Base-by-base conservation (phyloP, 2,113 vertebrate genomes). In the Chascanopsetta lugubris region DNA sequence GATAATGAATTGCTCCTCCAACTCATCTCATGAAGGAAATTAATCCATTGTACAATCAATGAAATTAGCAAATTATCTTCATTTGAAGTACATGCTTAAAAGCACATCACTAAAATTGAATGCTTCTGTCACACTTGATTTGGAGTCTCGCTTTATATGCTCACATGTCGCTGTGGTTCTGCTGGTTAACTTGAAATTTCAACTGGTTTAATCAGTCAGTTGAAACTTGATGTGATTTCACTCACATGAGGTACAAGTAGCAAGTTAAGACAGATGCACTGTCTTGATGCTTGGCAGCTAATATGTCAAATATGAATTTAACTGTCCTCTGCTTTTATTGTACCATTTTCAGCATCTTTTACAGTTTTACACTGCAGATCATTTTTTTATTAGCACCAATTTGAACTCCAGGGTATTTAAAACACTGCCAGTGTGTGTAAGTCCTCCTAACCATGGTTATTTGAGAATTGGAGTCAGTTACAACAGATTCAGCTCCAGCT, bases 261-360 rank as follows among this genome's bases (percentile, higher is more conserved):
- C 43, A 70, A 13, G 42, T 60, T 59, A 40, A 61, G 51, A 59
- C 51, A 40, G 40, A 68, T 45, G 18, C 38, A 67, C n/a, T 58
- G 30, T 65, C 18, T 76, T 51, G 30, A 76, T 56, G 60, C 43
- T 56, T 75, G 85, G 83, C 82, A 87, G 82, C 74, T 86, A 76
- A 60, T 71, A 10, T 59, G 34, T 76, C 30, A 18, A 30, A 54
- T 20, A 63, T 8, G 71, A 73, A 67, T 72, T 3, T 34, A 32
- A 25, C 63, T 68, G 20, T 32, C 48, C 49, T 50, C 24, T 59
- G 29, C 63, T 70, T 80, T 29, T 57, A 70, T 15, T 47, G 4
- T 56, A 43, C 48, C n/a, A 60, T 76, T 32, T 30, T 59, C 24
- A 47, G n/a, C 15, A 15, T 34, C 34, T 38, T 38, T 13, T 38